Percentiles rank a stretch among this genome's conserved stretches.
phyloP scores from a whole-genome alignment of 2,797 vertebrate genomes.

The Crenuchus spilurus region DNA sequence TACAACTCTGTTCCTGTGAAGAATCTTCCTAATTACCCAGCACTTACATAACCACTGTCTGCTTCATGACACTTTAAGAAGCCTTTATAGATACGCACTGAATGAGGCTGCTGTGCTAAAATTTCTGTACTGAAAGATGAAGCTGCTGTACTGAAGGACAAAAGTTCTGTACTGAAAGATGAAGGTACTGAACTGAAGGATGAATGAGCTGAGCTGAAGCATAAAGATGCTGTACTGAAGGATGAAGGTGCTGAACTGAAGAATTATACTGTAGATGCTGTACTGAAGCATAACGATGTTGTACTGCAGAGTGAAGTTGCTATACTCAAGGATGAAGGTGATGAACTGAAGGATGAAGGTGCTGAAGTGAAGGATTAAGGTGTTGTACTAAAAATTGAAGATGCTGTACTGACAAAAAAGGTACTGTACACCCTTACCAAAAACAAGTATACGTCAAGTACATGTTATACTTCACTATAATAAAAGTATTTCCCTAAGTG shows the following conservation, averaged over 20 bases:
- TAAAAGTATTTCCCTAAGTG: no score
- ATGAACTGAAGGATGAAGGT: no score
- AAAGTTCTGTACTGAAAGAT: neutral
- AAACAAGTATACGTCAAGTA: no score
- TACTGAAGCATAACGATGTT: no score
- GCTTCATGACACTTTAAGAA: slow-evolving; percentile 9
- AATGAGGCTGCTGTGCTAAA: neutral
- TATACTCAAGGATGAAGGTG: no score
- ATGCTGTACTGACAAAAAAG: no score
- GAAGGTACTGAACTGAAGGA: neutral
- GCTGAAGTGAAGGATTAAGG: no score
- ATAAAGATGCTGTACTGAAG: neutral
- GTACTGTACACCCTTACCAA: no score
- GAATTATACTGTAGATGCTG: neutral
- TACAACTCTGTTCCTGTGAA: neutral
- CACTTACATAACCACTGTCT: neutral
- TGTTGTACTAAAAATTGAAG: no score
- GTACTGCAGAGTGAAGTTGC: no score
- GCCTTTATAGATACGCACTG: neutral
- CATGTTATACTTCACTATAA: no score
- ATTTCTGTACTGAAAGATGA: neutral
- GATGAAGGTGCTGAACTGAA: neutral
- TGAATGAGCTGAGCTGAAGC: neutral
- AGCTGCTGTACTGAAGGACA: neutral
- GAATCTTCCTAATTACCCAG: slow-evolving; percentile 14